Evolutionary conservation across 2,888 invertebrate species (phyloP), one percentile per base, ranked within the genome.

Genomic region (Lathronympha strigana): DNA sequence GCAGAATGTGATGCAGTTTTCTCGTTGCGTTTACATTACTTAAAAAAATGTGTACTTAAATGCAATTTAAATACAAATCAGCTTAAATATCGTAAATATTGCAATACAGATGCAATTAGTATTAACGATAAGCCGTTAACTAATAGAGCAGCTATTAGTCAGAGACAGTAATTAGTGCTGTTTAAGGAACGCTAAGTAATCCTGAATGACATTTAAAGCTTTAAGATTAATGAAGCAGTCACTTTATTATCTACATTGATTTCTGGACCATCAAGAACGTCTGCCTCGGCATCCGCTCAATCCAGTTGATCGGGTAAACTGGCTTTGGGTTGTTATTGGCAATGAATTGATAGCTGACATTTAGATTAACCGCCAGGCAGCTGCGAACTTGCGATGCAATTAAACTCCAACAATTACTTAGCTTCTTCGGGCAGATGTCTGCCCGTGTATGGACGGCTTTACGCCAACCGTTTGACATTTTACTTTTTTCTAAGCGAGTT

Each of bases 311-410:
- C 73, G 72, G 73, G 72, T 78, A 81, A 84, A 78, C 71, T 71
- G 79, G 72, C 85, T 83, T 85, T 81, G 80, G 50, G 31, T 66
- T 72, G 71, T 73, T 74, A 78, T 78, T 78, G 77, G 72, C 80
- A 79, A 76, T 81, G 80, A 84, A 85, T 86, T 84, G 83, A 83
- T 84, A 81, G 83, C 81, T 91, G 90, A 90, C 90, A 91, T 91
- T 91, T 91, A 88, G 79, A 74, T 75, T 75, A 82, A 84, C 83
- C 79, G 77, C 73, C 69, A 73, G 75, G 77, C 90, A 90, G 90
- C 88, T 90, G 90, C 87, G 76, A 82, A 84, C 76, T 73, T n/a
- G n/a, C n/a, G n/a, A n/a, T n/a, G 80, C 78, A 86, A 83, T 86
- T 81, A 78, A 57, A 76, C 80, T 50, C 51, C 40, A 63, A 60